A percentile compares a stretch with the other conserved stretches of the same genome.
Conservation (phyloP, 2,797 vertebrate species). For the Cynopterus sphinx region DNA sequence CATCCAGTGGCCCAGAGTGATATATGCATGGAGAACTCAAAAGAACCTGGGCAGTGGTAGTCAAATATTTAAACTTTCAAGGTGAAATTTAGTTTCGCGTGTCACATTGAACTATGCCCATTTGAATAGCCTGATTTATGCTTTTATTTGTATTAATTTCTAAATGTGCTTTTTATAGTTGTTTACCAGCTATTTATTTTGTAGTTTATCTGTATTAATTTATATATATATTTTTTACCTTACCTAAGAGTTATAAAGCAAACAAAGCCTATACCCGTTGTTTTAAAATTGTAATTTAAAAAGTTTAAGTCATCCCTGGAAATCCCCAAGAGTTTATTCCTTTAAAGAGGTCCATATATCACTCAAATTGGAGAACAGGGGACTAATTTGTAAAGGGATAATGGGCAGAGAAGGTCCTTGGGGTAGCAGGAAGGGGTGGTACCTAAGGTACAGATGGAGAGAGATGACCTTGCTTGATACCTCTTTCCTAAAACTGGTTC, state of each 20-base stretch:
- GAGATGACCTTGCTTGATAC: neutral
- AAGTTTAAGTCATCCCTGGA: neutral
- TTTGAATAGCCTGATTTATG: neutral
- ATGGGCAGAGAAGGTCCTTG: neutral
- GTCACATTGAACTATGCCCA: neutral
- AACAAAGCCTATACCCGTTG: neutral
- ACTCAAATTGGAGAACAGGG: neutral
- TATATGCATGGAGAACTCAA: neutral
- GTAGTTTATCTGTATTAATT: conserved; percentile 21
- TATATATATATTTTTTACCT: neutral
- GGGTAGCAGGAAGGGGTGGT: neutral
- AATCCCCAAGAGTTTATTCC: neutral
- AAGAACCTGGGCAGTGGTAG: neutral
- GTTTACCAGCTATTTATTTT: neutral
- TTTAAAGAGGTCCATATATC: neutral
- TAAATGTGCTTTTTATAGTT: conserved; percentile 10
- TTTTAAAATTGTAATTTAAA: conserved; percentile 7
- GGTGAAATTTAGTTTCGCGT: neutral
- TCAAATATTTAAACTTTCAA: conserved; percentile 5
- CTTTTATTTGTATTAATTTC: conserved; percentile 16
- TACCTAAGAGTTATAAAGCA: neutral
- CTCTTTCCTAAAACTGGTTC: neutral
- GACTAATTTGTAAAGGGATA: neutral
- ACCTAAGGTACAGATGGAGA: neutral
- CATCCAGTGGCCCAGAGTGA: neutral